Base-by-base conservation (phyloP, 2,888 invertebrate genomes). In the Leptopilina myrica region DNA sequence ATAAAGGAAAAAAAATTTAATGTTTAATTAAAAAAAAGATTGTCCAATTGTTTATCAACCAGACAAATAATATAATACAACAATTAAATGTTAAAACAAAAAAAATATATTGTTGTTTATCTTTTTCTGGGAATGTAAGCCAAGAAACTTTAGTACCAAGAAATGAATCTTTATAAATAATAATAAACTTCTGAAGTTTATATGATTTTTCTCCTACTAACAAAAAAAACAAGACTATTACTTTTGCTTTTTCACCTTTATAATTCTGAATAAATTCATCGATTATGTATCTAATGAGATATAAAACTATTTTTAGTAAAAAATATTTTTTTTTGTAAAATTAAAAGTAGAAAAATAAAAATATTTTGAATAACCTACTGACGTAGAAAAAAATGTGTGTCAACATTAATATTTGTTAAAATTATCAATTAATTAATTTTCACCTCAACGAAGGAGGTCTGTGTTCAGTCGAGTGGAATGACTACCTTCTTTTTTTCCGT, bases 151-250 rank as follows among this genome's bases (percentile, higher is more conserved):
- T 14, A 11, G 9, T 7, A 62, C 1, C 9, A 69, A 69, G 33
- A 69, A 69, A 69, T 6, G 14, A 69, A 53, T 15, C 49, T 69
- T 69, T 26, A 33, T 33, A 8, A 69, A 69, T 69, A 69, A 53
- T 69, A n/a, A 53, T 69, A 53, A 53, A 49, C 49, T 69, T 69
- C 14, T 53, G 26, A 53, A 69, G 53, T 69, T 69, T 15, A 69
- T 49, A 53, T 53, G 14, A 8, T 53, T 26, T 69, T 46, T 69
- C 14, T 53, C 7, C 26, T 49, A 8, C 33, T 33, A 33, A 33
- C 33, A 33, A 53, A 53, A 26, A 53, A 62, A 62, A 69, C 49
- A 26, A 33, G 4, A 33, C 33, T 33, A 33, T 1, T 33, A 69
- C 53, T 15, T 62, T 46, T 69, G 49, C 69, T 53, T 49, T 49